phyloP scores from a whole-genome alignment of 2,797 vertebrate species.

The Macroramphosus scolopax region DNA sequence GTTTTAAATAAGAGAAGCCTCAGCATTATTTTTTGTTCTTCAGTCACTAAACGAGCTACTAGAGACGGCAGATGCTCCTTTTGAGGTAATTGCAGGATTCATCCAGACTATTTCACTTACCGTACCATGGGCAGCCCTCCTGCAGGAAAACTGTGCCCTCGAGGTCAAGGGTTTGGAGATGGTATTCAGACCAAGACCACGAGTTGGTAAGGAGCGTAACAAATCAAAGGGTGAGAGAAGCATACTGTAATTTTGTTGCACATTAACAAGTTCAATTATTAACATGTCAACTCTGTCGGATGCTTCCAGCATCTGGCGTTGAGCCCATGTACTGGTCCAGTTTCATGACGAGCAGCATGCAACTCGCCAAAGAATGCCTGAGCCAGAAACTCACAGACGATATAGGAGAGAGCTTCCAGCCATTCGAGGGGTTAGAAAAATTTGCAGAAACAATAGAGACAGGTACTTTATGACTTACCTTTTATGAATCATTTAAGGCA shows the following conservation, averaged over 20 bases:
- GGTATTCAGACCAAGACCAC: constrained; percentile 92
- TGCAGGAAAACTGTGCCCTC: constrained; percentile 94
- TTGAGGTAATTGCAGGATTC: constrained; percentile 95
- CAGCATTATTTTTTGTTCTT: constrained; percentile 17
- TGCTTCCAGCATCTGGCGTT: constrained; percentile 83
- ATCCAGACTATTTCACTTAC: constrained; percentile 96
- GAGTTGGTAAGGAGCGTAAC: constrained; percentile 82
- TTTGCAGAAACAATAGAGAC: constrained; percentile 99
- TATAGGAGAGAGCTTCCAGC: constrained; percentile 93
- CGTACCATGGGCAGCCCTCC: constrained; percentile 92
- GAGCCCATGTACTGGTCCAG: constrained; percentile 99
- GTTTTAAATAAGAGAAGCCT: not conserved
- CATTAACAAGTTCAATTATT: not conserved
- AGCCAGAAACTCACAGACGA: constrained; percentile 96
- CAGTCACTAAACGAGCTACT: constrained; percentile 97
- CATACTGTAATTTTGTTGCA: not conserved
- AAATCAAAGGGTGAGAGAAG: not conserved
- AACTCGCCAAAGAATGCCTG: constrained; percentile 96
- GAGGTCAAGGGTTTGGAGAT: constrained; percentile 93
- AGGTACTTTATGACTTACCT: constrained; percentile 70
- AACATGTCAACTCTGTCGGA: constrained; percentile 1
- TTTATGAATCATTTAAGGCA: not conserved
- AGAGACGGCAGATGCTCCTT: constrained; percentile 92
- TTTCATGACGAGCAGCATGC: constrained; percentile 99
- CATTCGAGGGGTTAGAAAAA: constrained; percentile 96